Percentiles rank a stretch among this genome's conserved stretches.
These are phyloP conservation scores for Leptobrachium leishanense DNA, from an alignment of 2,113 vertebrate species.

Conservation along the genomic window DNA sequence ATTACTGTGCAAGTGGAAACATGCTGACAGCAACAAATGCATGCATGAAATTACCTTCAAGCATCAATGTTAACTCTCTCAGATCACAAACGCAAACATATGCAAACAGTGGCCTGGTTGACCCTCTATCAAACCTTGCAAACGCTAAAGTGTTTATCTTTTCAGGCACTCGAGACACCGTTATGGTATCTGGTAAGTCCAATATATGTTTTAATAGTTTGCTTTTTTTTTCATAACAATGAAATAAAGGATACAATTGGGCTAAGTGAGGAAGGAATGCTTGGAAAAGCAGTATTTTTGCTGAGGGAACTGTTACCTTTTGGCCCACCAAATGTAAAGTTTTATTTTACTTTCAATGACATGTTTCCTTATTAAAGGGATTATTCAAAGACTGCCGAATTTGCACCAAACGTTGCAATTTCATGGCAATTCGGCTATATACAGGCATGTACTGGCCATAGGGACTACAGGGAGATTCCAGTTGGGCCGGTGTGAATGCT, in stretches of 20 bases:
- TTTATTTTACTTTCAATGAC: too few relatives aligned
- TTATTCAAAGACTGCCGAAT: too few relatives aligned
- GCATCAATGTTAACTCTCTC: constrained; percentile 18
- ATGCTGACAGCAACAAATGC: constrained; percentile 25
- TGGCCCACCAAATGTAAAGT: too few relatives aligned
- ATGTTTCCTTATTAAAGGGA: too few relatives aligned
- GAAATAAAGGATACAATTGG: not conserved
- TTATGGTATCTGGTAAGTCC: constrained; percentile 35
- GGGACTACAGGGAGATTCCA: too few relatives aligned
- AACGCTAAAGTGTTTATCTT: constrained; percentile 32
- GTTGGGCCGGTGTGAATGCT: too few relatives aligned
- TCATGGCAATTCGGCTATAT: too few relatives aligned
- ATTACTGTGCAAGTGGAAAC: constrained; percentile 29
- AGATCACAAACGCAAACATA: constrained; percentile 7
- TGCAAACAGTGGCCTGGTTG: constrained; percentile 15
- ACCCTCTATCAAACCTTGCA: constrained; percentile 35
- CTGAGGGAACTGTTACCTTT: not conserved
- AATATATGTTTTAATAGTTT: not conserved
- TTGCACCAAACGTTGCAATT: too few relatives aligned
- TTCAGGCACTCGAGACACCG: constrained; percentile 19
- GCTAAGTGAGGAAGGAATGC: not conserved
- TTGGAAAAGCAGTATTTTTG: not conserved
- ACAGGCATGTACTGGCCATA: too few relatives aligned
- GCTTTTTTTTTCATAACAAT: too few relatives aligned
- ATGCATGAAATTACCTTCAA: constrained; percentile 18